Base-by-base conservation (phyloP, 2,888 invertebrate genomes). In the Spodoptera littoralis region DNA sequence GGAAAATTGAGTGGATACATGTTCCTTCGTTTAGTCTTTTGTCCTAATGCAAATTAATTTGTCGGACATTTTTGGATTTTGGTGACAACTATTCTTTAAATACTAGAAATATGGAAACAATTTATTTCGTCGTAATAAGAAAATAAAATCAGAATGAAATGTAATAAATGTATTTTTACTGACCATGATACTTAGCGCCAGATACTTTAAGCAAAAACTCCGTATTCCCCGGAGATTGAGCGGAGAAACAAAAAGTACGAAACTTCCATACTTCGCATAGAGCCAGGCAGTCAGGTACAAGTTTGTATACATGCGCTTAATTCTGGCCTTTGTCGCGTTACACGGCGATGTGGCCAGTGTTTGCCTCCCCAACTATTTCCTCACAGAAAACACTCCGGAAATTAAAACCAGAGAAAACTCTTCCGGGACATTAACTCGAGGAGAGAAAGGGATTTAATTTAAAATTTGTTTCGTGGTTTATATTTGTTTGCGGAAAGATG, bases 401-500 rank as follows among this genome's bases (percentile, higher is more conserved):
- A 93, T 93, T 93, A 92, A 92, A 92, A 90, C 87, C 89, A 89
- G 89, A 88, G 90, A 91, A 92, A 91, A 91, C 81, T 90, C 90
- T 86, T 87, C 76, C 83, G 89, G 90, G 88, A 90, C 92, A 92
- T 92, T 92, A 91, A 88, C 87, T 89, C 84, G 82, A 79, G 70
- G 85, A 88, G 89, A 88, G 88, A 88, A 88, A 87, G 86, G 88
- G 89, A 89, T 90, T 92, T 88, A 84, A 90, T 90, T 91, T 90
- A 80, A 88, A 91, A 89, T 89, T 90, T 88, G 88, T 88, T 89
- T 85, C 80, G 80, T 74, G 76, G 83, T 80, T 86, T 84, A 83
- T 84, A 87, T 90, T 88, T 89, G 87, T 89, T 88, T 84, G 82
- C 64, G 82, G 71, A 67, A 58, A 79, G 73, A 84, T 84, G 81